Percentiles rank a stretch among this genome's conserved stretches.
phyloP scores from a whole-genome alignment of 1,140 invertebrate genomes.

The Lucilia sericata region DNA sequence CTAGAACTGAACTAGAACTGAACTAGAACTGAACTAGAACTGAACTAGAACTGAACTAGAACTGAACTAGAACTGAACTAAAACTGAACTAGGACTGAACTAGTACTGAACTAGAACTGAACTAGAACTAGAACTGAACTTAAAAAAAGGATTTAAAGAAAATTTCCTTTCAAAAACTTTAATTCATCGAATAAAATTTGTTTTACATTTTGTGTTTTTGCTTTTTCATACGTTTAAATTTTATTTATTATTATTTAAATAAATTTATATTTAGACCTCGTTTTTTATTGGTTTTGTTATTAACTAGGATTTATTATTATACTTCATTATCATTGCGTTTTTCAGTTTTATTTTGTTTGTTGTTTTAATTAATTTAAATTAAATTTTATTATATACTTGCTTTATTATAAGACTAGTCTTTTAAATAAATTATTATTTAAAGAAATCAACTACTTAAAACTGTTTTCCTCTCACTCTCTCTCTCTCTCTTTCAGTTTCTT shows the following conservation, averaged over 20 bases:
- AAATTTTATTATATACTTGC: not conserved
- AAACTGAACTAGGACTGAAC: no score
- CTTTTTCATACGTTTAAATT: not conserved
- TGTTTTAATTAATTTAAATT: constrained; percentile 13
- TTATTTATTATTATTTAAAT: not conserved
- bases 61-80: no score
- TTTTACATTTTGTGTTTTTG: no score
- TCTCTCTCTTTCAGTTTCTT: not conserved
- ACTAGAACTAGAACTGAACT: no score
- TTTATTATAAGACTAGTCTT: constrained; percentile 32
- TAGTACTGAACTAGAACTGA: no score
- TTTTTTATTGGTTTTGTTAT: not conserved
- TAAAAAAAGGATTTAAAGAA: no score
- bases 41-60: no score
- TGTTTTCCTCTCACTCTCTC: not conserved
- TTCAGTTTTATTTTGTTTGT: not conserved
- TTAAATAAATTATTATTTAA: constrained; percentile 10
- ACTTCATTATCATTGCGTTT: not conserved
- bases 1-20: no score
- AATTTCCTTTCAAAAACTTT: no score
- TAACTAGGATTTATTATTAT: constrained; percentile 15
- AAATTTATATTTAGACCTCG: constrained; percentile 1
- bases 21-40: no score
- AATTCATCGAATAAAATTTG: no score
- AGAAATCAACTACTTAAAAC: not conserved